Evolutionary conservation across 2,797 vertebrate genomes (phyloP), one percentile per base, ranked within the genome.

Genomic region (Psittacula derbiana): DNA sequence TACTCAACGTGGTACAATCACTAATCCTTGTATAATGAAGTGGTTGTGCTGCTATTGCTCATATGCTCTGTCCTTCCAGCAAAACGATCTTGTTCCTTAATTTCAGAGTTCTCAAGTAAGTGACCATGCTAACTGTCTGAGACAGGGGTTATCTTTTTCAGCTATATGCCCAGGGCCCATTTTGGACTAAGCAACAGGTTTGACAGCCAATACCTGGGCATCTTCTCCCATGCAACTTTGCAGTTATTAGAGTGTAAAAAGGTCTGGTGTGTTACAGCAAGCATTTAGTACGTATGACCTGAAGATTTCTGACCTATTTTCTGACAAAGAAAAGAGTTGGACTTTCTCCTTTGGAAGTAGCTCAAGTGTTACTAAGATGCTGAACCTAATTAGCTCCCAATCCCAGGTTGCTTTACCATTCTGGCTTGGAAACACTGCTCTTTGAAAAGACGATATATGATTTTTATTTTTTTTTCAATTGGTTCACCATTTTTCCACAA

Each of bases 401-500:
- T 92, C 17, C 12, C 44, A 88, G 38, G 33, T 58, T 50, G 24
- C 72, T 78, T 83, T 78, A 69, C 82, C 58, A 33, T 91, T 94
- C 55, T 94, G 53, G 58, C 49, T 74, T 86, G 46, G 19, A 91
- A 94, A 43, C 61, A 24, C n/a, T 71, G 27, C 46, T 81, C 46
- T 94, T 93, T 86, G 53, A 65, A 83, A 74, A 50, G 40, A 60
- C 20, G 24, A 15, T 87, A n/a, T 47, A 53, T 52, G 18, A 58
- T 91, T 43, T 91, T 69, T 76, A 66, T 49, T 88, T 92, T 53
- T 31, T 36, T 58, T 58, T 24, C 8, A 92, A 79, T 87, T 92
- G 66, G 21, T 65, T 96, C 49, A 87, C 69, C 31, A 65, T 94
- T 95, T 94, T 95, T 78, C 64, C 53, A 80, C 75, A 91, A 80